These are phyloP conservation scores for Drosophila barbarae DNA, from an alignment of 2,888 invertebrate species.

Conservation along the genomic window DNA sequence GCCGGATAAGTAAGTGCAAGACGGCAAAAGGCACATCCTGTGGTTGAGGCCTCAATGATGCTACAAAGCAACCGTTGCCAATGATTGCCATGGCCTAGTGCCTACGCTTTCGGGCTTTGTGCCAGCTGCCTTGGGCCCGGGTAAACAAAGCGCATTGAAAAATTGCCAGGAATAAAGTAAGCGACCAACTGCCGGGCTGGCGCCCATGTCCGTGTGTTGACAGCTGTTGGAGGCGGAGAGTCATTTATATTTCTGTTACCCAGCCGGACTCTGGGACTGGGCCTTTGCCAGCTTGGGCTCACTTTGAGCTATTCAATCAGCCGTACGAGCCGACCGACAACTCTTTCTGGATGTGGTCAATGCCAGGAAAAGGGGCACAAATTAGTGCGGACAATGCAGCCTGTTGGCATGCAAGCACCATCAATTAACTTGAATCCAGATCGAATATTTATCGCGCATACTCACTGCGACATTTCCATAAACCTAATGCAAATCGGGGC, in stretches of 20 bases:
- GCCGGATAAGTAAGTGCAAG: conserved; percentile 49
- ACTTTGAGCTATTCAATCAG: conserved; percentile 66
- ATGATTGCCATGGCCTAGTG: conserved; percentile 48
- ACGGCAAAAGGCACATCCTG: conserved; percentile 55
- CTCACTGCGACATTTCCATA: conserved; percentile 24
- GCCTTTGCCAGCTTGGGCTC: conserved; percentile 15
- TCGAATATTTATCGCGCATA: conserved; percentile 28
- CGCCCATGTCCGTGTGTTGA: conserved; percentile 43
- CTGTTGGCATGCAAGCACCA: conserved; percentile 25
- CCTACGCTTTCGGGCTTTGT: conserved; percentile 30
- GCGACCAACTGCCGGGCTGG: conserved; percentile 31
- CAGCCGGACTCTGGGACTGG: conserved; percentile 2
- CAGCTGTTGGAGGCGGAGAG: conserved; percentile 47
- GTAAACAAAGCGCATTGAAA: conserved; percentile 68
- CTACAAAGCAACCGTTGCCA: conserved; percentile 39
- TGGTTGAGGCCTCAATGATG: conserved; percentile 35
- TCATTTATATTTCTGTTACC: conserved; percentile 61
- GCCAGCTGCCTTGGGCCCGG: conserved; percentile 30
- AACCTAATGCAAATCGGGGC: conserved; percentile 50
- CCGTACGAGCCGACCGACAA: conserved; percentile 18
- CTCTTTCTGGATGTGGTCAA: conserved; percentile 55
- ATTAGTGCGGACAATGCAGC: conserved; percentile 45
- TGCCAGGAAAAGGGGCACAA: conserved; percentile 44
- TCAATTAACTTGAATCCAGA: conserved; percentile 39
- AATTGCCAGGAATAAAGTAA: conserved; percentile 60